These are phyloP conservation scores for Microcebus tavaratra DNA, from an alignment of 2,113 vertebrate genomes.

Conservation along the genomic window DNA sequence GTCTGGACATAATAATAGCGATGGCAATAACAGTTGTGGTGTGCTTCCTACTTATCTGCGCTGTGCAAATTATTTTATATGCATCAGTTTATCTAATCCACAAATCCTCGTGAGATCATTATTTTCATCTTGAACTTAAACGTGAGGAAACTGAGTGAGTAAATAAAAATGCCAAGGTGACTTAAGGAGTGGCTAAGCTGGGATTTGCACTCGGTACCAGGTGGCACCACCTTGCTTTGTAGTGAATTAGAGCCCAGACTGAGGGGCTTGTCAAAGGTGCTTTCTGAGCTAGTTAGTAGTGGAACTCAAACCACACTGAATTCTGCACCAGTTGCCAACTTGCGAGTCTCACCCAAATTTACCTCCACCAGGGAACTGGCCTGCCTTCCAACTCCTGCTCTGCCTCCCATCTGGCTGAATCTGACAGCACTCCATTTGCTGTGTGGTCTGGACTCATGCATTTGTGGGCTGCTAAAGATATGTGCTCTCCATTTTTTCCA, in stretches of 20 bases:
- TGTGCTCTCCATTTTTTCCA: not conserved
- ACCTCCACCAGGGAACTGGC: no score
- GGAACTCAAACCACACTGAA: not conserved
- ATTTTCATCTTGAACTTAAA: not conserved
- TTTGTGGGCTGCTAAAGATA: not conserved
- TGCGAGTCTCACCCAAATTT: not conserved
- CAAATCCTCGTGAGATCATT: not conserved
- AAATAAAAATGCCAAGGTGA: not conserved
- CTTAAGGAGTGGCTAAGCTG: not conserved
- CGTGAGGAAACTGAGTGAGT: not conserved
- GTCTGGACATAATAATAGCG: not conserved
- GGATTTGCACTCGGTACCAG: not conserved
- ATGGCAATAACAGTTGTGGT: not conserved
- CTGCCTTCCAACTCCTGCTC: not conserved
- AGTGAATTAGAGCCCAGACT: not conserved
- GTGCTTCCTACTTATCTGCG: not conserved
- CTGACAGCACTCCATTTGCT: not conserved
- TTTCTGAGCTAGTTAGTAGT: not conserved
- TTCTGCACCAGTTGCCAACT: not conserved
- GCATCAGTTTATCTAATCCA: not conserved
- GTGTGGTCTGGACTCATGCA: not conserved
- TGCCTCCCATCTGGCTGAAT: not conserved
- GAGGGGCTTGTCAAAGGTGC: not conserved
- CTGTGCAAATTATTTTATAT: not conserved
- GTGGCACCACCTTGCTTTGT: not conserved